Base-by-base conservation (phyloP, 2,888 invertebrate species). In the Drosophila picticornis region DNA sequence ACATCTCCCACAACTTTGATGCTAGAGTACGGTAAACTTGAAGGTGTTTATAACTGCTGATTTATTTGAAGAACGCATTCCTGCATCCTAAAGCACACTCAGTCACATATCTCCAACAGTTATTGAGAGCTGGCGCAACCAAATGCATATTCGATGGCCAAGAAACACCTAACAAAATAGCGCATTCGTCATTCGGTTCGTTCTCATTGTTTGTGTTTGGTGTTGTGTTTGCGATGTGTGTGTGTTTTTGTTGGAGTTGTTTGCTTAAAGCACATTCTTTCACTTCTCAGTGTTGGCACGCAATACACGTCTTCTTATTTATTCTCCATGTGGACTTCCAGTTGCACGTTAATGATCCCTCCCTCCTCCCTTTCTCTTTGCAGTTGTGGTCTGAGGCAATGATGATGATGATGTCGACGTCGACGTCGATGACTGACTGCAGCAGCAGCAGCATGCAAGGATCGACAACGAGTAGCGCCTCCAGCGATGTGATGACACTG, bases 371-470 rank as follows among this genome's bases (percentile, higher is more conserved):
- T 52, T 27, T 43, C 40, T 40, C 27, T 50, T 34, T 63, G 32
- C n/a, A 19, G 58, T 34, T 67, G 64, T 22, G 43, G 31, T 19
- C 11, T 25, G 29, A 2, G 13, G 25, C 16, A 36, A 73, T 50
- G 51, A 79, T 73, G 82, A 80, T 88, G 82, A 78, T 84, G 84
- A 72, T 84, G 89, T 81, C 75, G 73, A 66, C 72, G 59, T 50
- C 73, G 38, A 53, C 72, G 29, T 60, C 76, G 58, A 61, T 72
- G 84, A 92, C 92, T 40, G 93, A 93, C 77, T 93, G 93, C 80
- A 92, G 93, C 88, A 93, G 92, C 77, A 92, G 93, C 89, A 93
- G 93, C 80, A 79, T 92, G 70, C 93, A 93, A 75, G 92, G 93
- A 63, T 93, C 93, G 34, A 93, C 91, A 40, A 92, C 93, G 46